A percentile compares a stretch with the other conserved stretches of the same genome.
phyloP scores from a whole-genome alignment of 2,797 vertebrate species.

The Lutjanus argentimaculatus region DNA sequence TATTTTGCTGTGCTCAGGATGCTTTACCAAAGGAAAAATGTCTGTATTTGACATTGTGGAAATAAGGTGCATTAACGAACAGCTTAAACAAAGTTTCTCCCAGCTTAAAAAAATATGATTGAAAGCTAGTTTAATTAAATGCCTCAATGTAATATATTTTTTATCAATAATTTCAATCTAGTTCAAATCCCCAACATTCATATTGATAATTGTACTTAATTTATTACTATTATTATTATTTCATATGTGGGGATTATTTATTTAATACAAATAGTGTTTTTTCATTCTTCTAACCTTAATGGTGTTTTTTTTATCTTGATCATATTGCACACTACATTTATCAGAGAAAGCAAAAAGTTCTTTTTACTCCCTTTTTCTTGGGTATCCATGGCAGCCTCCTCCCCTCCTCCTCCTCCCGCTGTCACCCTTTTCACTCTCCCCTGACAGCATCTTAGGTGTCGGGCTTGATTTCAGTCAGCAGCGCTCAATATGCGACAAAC shows the following conservation, averaged over 20 bases:
- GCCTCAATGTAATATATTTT: background rate
- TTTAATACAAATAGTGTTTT: background rate
- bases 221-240: background rate
- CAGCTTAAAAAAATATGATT: background rate
- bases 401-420: constrained; percentile 29
- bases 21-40: too few species aligned
- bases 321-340: background rate
- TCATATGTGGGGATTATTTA: background rate
- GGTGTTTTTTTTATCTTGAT: background rate
- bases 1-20: too few species aligned
- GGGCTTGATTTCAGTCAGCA: constrained; percentile 84
- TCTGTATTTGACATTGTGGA: too few species aligned
- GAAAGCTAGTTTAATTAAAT: background rate
- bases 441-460: constrained; percentile 81
- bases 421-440: constrained; percentile 74
- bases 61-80: too few species aligned
- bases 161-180: background rate
- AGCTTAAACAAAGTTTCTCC: background rate
- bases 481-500: constrained; percentile 87
- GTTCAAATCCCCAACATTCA: background rate
- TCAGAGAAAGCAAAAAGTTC: constrained; percentile 10
- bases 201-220: background rate
- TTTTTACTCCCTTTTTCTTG: background rate
- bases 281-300: background rate
- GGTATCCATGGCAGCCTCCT: constrained; percentile 14